Conservation (phyloP, 2,113 vertebrate species). For the Buteo buteo region DNA sequence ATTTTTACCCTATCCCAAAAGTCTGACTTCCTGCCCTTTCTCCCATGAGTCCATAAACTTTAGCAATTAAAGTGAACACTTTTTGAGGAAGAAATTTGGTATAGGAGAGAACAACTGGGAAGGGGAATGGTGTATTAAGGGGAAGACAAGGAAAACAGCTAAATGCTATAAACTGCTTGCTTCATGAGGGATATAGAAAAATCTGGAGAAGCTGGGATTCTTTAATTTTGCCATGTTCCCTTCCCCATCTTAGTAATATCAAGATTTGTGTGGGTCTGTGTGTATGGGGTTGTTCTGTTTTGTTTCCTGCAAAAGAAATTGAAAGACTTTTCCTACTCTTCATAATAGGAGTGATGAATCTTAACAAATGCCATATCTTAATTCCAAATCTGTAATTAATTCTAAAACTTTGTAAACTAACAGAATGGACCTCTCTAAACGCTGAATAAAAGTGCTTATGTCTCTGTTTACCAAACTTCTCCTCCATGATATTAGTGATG, state of each 20-base stretch:
- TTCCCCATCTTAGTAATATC: background rate
- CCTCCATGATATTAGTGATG: background rate
- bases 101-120: background rate
- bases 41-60: slow-evolving; percentile 50
- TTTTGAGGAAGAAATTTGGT: slow-evolving; percentile 24
- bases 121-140: background rate
- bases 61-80: slow-evolving; percentile 48
- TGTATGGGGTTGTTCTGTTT: background rate
- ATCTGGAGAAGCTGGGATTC: background rate
- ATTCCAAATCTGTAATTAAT: background rate
- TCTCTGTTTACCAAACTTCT: background rate
- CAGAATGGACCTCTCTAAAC: background rate
- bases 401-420: background rate
- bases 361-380: background rate
- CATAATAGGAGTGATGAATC: background rate
- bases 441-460: background rate
- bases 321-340: background rate
- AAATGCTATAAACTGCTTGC: background rate
- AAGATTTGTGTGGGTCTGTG: background rate
- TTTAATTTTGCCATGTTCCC: background rate
- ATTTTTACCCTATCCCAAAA: slow-evolving; percentile 65
- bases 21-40: slow-evolving; percentile 69
- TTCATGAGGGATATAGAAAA: background rate
- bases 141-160: background rate
- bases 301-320: background rate